These are phyloP conservation scores for Melanerpes aurifrons DNA, from an alignment of 2,113 vertebrate species.

Conservation along the genomic window DNA sequence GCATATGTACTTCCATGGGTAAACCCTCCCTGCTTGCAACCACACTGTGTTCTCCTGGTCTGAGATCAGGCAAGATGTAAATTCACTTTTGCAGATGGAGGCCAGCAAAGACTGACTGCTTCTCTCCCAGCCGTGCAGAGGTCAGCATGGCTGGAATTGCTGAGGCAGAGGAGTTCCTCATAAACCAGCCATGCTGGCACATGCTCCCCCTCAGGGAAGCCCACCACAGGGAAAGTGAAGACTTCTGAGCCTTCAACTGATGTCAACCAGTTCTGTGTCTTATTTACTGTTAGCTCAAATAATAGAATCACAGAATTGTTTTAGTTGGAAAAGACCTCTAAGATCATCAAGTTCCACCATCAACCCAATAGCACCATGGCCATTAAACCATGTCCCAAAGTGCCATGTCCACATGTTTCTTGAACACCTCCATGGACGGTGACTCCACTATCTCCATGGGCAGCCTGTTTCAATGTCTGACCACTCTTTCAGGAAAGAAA, in stretches of 20 bases:
- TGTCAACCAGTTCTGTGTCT: not conserved
- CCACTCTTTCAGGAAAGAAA: too few species aligned
- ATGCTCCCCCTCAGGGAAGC: rapidly evolving
- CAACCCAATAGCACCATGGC: too few species aligned
- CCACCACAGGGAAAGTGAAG: not conserved
- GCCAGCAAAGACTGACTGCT: not conserved
- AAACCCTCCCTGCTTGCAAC: not conserved
- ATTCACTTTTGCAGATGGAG: not conserved
- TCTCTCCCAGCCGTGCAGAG: not conserved
- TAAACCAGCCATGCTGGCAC: rapidly evolving
- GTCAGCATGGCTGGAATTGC: not conserved
- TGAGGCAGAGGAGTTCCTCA: not conserved
- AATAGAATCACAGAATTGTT: too few species aligned
- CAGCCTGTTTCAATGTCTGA: too few species aligned
- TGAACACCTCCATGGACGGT: too few species aligned
- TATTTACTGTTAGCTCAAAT: not conserved
- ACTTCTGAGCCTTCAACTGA: not conserved
- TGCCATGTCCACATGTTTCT: too few species aligned
- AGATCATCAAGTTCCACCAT: too few species aligned
- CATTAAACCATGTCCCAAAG: too few species aligned
- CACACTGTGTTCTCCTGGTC: not conserved
- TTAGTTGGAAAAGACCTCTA: too few species aligned
- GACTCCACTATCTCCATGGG: too few species aligned
- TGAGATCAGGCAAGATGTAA: not conserved
- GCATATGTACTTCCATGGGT: not conserved